Evolutionary conservation across 2,888 invertebrate genomes (phyloP).

Genomic region (Geophilus truncorum): DNA sequence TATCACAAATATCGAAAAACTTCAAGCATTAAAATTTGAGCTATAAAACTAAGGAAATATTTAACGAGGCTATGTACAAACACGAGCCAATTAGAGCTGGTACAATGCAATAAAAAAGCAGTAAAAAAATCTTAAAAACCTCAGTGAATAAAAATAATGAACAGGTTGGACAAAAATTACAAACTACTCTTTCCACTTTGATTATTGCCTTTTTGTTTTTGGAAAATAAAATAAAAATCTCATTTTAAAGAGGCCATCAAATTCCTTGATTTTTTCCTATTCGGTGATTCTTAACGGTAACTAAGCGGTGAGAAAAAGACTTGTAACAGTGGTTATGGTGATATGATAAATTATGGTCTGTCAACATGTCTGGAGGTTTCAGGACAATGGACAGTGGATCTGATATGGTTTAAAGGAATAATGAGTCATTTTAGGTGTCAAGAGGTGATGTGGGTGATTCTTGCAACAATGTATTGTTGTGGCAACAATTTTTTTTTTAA

Average conservation of each 20-base stretch:
- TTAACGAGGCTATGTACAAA: no score
- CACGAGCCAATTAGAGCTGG: no score
- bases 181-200: not conserved
- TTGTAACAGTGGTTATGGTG: not conserved
- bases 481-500: no score
- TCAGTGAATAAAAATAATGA: not conserved
- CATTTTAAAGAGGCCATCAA: not conserved
- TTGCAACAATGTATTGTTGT: no score
- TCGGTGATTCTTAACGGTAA: not conserved
- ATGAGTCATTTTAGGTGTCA: not conserved
- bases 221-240: not conserved
- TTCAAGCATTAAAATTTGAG: no score
- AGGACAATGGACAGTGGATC: not conserved
- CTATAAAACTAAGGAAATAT: no score
- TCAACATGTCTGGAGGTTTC: not conserved
- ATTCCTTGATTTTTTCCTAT: not conserved
- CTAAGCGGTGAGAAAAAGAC: not conserved
- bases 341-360: not conserved
- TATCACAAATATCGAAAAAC: not conserved
- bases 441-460: no score
- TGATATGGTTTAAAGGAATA: not conserved
- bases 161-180: not conserved
- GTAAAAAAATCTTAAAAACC: not conserved
- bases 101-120: not conserved
- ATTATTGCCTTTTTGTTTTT: not conserved